Percentiles rank a stretch among this genome's conserved stretches.
phyloP scores from a whole-genome alignment of 2,113 vertebrate species.

The Pycnonotus jocosus region DNA sequence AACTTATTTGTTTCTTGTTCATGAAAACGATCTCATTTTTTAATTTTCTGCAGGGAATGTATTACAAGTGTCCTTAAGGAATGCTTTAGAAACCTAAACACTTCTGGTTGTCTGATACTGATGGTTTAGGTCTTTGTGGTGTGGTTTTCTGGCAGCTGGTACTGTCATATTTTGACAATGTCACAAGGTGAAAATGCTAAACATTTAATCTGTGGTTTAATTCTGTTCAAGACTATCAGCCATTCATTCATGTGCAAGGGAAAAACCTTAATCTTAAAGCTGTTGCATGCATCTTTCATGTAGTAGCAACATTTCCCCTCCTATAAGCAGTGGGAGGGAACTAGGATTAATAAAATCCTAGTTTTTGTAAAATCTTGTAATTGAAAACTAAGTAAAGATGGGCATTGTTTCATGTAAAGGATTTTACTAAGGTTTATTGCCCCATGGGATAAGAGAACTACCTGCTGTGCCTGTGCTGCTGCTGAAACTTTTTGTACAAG shows the following conservation, averaged over 20 bases:
- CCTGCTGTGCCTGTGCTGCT: neutral
- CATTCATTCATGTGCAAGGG: neutral
- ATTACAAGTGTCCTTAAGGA: neutral
- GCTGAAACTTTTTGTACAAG: neutral
- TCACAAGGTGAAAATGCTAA: neutral
- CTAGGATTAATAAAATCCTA: neutral
- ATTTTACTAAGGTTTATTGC: neutral
- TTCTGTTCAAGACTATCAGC: neutral
- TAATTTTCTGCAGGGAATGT: neutral
- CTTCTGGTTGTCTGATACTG: neutral
- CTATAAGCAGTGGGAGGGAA: neutral
- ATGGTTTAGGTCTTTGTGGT: neutral
- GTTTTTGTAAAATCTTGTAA: neutral
- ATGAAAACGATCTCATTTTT: neutral
- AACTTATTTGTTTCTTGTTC: neutral
- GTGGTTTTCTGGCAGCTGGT: neutral
- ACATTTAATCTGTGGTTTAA: neutral
- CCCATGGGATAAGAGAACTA: neutral
- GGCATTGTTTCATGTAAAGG: neutral
- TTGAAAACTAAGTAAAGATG: neutral
- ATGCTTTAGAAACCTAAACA: neutral
- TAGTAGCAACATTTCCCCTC: neutral
- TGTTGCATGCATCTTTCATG: neutral
- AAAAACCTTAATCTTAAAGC: neutral
- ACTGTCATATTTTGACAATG: neutral